Base-by-base conservation (phyloP, 1,140 invertebrate genomes). In the Neodiprion virginianus region DNA sequence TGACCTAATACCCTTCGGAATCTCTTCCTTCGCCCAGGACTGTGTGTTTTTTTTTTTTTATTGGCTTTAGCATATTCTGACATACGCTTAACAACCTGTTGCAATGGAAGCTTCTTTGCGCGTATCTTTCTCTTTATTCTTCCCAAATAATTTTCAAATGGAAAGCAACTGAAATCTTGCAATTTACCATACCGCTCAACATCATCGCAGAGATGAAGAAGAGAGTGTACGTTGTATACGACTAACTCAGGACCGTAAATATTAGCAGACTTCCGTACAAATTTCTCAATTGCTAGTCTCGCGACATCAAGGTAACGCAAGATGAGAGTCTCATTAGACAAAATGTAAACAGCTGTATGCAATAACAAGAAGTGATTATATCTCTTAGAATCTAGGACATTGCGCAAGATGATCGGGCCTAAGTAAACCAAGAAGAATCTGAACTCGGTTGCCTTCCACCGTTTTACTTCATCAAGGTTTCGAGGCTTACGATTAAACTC, bases 361-460 rank as follows among this genome's bases (percentile, higher is more conserved):
- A 88, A 72, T 17, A 72, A 12, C 9, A 84, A 21, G 76, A 88
- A 88, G 74, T 88, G 77, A 12, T 21, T 21, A 21, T 21, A 21
- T 21, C 17, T 21, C 17, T 21, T 21, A 21, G 17, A 21, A 21
- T 21, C 17, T 21, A 21, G 17, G 17, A 21, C 17, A 21, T 21
- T 21, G 17, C 17, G 17, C 0, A 21, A 21, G 17, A 21, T 21
- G 17, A 21, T 76, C 28, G 84, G 80, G 7, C 87, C 87, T 21
- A 80, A 82, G 74, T 88, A 88, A 10, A 88, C 69, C 12, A 88
- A 71, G 77, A 87, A 88, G 47, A 82, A 79, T 47, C 86, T 77
- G 50, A 81, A 83, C 69, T 82, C 81, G 82, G 50, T 53, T 17
- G 82, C 82, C 74, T 84, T 84, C 79, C 79, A 84, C 48, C 75